Evolutionary conservation across 1,140 invertebrate species (phyloP).

Genomic region (Phthorimaea operculella): DNA sequence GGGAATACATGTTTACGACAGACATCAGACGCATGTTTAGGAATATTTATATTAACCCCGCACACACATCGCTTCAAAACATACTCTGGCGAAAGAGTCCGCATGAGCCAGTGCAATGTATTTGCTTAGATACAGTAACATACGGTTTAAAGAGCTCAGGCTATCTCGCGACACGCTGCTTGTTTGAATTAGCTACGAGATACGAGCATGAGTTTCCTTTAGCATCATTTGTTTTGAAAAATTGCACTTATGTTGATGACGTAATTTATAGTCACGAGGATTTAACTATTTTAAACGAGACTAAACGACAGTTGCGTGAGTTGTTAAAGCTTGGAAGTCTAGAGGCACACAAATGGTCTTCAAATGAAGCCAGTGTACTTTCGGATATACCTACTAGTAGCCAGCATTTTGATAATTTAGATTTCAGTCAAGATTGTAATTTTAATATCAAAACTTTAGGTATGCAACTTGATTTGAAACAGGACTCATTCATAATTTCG

Average conservation of each 20-base stretch:
- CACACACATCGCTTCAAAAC: background rate
- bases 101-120: too few relatives aligned
- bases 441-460: too few relatives aligned
- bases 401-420: too few relatives aligned
- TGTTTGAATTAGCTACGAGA: background rate
- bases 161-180: slow-evolving; percentile 3
- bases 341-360: slow-evolving; percentile 4
- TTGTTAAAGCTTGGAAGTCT: background rate
- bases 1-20: background rate
- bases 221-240: slow-evolving; percentile 6
- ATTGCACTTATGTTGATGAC: slow-evolving; percentile 9
- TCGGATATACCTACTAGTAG: too few relatives aligned
- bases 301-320: background rate
- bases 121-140: too few relatives aligned
- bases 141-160: slow-evolving; percentile 1
- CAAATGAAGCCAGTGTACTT: background rate
- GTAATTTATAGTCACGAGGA: background rate
- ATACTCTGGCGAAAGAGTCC: background rate
- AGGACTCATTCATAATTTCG: too few relatives aligned
- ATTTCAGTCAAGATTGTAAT: too few relatives aligned
- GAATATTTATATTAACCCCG: background rate
- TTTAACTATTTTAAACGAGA: background rate
- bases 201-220: background rate
- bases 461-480: too few relatives aligned
- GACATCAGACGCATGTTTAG: background rate